Evolutionary conservation across 2,888 invertebrate species (phyloP).

Genomic region (Yponomeuta plumbellus): DNA sequence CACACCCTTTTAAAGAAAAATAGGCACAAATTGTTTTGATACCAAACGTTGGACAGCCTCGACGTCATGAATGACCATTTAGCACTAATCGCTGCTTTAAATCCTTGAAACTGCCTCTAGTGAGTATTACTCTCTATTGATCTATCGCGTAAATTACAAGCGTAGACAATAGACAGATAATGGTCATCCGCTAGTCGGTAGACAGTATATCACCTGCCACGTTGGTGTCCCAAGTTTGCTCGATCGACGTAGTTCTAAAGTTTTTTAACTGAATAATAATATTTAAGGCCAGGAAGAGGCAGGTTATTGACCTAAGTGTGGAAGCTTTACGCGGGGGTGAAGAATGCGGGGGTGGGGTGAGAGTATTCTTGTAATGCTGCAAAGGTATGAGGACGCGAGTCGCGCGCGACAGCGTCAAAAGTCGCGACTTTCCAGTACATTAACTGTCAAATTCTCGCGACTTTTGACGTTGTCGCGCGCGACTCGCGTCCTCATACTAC

Average conservation of each 20-base stretch:
- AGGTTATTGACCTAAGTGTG: not conserved
- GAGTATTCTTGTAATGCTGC: not conserved
- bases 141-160: too few species aligned
- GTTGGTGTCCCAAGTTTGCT: slow-evolving; percentile 18
- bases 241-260: slow-evolving; percentile 1
- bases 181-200: too few species aligned
- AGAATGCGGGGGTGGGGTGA: not conserved
- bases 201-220: slow-evolving; percentile 30
- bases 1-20: slow-evolving; percentile 16
- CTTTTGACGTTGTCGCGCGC: too few species aligned
- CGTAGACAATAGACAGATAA: too few species aligned
- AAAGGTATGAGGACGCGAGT: too few species aligned
- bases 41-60: not conserved
- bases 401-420: too few species aligned
- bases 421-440: too few species aligned
- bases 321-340: not conserved
- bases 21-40: slow-evolving; percentile 32
- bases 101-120: too few species aligned
- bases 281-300: not conserved
- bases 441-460: too few species aligned
- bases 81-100: too few species aligned
- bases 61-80: not conserved
- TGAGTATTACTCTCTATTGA: too few species aligned
- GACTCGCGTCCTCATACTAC: too few species aligned
- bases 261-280: slow-evolving; percentile 2